Percentiles rank a stretch among this genome's conserved stretches.
Conservation (phyloP, 2,888 invertebrate genomes). For the Hydrotaea cyrtoneurina region DNA sequence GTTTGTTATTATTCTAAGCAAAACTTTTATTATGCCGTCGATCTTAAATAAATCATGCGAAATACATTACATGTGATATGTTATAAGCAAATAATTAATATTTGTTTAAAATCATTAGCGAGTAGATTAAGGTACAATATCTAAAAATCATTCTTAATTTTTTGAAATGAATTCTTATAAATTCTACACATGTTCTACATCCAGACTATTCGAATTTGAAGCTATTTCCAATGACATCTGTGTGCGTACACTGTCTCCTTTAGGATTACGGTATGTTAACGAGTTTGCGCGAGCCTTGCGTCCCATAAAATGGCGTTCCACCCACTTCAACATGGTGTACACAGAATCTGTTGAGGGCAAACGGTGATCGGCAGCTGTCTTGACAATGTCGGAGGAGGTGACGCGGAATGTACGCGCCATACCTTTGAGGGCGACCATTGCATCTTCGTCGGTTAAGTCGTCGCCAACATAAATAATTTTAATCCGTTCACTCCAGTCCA, state of each 20-base stretch:
- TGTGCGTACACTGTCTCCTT: constrained; percentile 88
- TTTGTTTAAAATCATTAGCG: constrained; percentile 66
- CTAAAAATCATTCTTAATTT: constrained; percentile 60
- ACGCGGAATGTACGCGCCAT: constrained; percentile 96
- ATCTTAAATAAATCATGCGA: background rate
- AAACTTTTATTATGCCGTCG: background rate
- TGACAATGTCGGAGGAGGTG: constrained; percentile 90
- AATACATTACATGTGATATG: background rate
- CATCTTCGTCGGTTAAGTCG: constrained; percentile 94
- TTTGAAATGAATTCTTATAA: constrained; percentile 32
- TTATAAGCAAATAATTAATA: constrained; percentile 58
- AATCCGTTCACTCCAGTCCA: constrained; percentile 95
- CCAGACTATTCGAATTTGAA: constrained; percentile 76
- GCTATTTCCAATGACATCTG: constrained; percentile 87
- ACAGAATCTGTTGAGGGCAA: constrained; percentile 94
- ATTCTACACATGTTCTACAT: constrained; percentile 72
- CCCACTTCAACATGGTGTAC: constrained; percentile 94
- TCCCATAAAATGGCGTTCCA: constrained; percentile 90
- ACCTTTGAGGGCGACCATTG: constrained; percentile 94
- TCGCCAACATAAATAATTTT: constrained; percentile 95
- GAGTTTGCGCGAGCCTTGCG: constrained; percentile 89
- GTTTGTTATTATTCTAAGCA: background rate
- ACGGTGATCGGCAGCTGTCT: constrained; percentile 92
- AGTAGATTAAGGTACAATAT: constrained; percentile 55
- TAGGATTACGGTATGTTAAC: constrained; percentile 84